These are phyloP conservation scores for Philopedon plagiatum DNA, from an alignment of 2,888 invertebrate genomes.

Conservation along the genomic window DNA sequence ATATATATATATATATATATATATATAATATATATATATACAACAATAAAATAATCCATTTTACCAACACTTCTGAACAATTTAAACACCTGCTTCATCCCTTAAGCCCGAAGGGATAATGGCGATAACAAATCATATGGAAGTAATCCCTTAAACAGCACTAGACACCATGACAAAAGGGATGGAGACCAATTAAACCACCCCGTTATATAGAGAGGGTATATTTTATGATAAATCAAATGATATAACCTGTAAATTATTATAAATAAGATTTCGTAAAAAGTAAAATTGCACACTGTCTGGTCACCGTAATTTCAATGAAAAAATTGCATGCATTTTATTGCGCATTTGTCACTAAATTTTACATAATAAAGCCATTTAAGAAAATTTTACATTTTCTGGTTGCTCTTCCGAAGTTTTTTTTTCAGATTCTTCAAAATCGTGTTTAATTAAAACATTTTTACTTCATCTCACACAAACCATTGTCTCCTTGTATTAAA, in stretches of 20 bases:
- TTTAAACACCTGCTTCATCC: conserved; percentile 58
- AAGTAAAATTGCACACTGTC: no score
- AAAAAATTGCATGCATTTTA: no score
- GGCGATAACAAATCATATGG: conserved; percentile 63
- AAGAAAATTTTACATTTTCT: no score
- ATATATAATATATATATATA: background rate
- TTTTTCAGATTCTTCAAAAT: no score
- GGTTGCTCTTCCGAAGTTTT: no score
- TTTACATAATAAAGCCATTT: no score
- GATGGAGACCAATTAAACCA: conserved; percentile 62
- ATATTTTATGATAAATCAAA: background rate
- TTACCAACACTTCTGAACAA: conserved; percentile 25
- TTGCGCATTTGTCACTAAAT: no score
- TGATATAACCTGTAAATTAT: background rate
- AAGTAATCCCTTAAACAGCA: conserved; percentile 64
- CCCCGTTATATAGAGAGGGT: conserved; percentile 50
- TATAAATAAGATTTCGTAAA: background rate
- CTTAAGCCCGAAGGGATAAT: conserved; percentile 45
- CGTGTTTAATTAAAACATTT: no score
- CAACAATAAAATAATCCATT: background rate
- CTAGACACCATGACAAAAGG: conserved; percentile 62
- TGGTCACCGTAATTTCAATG: no score
- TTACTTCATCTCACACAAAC: no score
- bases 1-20: no score
- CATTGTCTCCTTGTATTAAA: no score